A percentile compares a stretch with the other conserved stretches of the same genome.
Evolutionary conservation across 2,888 invertebrate species (phyloP).

Genomic region (Idaea straminata): DNA sequence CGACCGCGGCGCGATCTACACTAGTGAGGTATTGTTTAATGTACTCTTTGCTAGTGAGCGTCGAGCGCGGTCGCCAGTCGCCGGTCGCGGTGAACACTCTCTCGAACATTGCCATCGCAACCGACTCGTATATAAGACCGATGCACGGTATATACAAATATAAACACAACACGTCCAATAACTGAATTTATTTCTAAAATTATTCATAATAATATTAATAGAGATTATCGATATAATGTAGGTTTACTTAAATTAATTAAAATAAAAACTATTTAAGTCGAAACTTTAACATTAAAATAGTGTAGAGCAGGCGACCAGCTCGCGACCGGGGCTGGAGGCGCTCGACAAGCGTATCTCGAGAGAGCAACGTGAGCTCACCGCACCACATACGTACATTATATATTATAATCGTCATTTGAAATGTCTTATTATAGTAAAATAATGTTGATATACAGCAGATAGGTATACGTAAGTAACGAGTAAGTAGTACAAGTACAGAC

Average conservation of each 20-base stretch:
- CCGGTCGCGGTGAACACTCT: too few relatives aligned
- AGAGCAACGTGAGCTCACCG: neutral
- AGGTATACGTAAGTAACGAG: too few relatives aligned
- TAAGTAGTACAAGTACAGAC: slow-evolving; percentile 3
- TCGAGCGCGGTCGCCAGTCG: too few relatives aligned
- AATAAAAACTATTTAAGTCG: slow-evolving; percentile 22
- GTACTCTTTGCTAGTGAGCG: too few relatives aligned
- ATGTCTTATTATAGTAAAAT: slow-evolving; percentile 10
- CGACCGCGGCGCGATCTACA: too few relatives aligned
- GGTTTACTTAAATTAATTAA: slow-evolving; percentile 29
- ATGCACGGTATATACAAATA: too few relatives aligned
- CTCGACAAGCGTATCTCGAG: slow-evolving; percentile 1
- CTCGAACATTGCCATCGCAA: too few relatives aligned
- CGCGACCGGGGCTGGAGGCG: neutral
- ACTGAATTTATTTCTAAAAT: slow-evolving; percentile 66
- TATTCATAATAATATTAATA: slow-evolving; percentile 51
- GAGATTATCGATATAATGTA: slow-evolving; percentile 53
- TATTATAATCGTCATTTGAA: slow-evolving; percentile 19
- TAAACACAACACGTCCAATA: slow-evolving; percentile 49
- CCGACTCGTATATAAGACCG: too few relatives aligned
- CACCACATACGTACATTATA: slow-evolving; percentile 3
- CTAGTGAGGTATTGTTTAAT: too few relatives aligned
- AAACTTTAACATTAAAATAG: slow-evolving; percentile 29
- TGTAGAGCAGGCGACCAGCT: neutral
- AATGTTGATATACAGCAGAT: slow-evolving; percentile 13